Percentiles rank a stretch among this genome's conserved stretches.
Conservation (phyloP, 1,140 invertebrate genomes). For the Papilio helenus region DNA sequence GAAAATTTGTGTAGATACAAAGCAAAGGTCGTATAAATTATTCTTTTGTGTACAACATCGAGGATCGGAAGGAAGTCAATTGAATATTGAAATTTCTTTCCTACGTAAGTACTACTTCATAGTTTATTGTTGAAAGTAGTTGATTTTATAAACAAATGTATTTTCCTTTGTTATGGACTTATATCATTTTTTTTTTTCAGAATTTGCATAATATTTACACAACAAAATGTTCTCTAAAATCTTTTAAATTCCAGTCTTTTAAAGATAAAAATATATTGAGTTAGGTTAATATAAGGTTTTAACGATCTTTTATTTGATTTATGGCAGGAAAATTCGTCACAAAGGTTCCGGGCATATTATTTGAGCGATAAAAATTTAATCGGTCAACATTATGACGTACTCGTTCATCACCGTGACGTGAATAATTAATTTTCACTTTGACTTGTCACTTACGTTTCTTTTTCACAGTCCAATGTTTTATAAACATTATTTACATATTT, state of each 20-base stretch:
- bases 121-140: background rate
- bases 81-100: background rate
- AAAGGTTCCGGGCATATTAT: background rate
- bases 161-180: background rate
- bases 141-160: background rate
- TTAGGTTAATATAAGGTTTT: background rate
- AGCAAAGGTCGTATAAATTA: background rate
- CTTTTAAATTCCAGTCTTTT: background rate
- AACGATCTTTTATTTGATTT: background rate
- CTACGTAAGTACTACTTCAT: background rate
- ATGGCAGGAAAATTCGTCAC: background rate
- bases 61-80: background rate
- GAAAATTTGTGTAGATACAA: background rate
- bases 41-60: background rate
- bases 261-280: background rate
- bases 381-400: background rate
- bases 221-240: background rate
- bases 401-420: conserved; percentile 10
- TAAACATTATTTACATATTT: background rate
- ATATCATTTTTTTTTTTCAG: too few relatives aligned
- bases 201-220: background rate
- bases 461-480: background rate
- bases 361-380: conserved; percentile 13
- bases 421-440: background rate
- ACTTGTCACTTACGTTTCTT: background rate